Evolutionary conservation across 2,797 vertebrate genomes (phyloP).

Genomic region (Eulemur albifrons): DNA sequence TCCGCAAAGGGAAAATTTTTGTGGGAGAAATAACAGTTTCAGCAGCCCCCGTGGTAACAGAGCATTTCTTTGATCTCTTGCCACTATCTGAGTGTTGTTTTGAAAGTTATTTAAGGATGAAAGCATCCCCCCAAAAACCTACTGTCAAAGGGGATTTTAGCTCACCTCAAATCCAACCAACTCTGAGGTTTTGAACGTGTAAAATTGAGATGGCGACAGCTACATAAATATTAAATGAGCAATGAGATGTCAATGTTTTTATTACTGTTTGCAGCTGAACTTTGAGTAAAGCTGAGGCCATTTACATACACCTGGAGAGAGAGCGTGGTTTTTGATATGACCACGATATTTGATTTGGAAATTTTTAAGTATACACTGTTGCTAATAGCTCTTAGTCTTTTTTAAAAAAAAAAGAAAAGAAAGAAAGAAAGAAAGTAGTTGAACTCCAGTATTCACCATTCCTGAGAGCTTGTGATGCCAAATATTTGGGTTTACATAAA

Average conservation of each 20-base stretch:
- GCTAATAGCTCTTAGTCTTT: conserved; percentile 44
- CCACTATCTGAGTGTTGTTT: conserved; percentile 74
- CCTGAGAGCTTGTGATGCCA: conserved; percentile 28
- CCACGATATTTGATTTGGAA: conserved; percentile 66
- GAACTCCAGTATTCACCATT: background rate
- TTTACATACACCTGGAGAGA: conserved; percentile 45
- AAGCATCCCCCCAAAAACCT: conserved; percentile 57
- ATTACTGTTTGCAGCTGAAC: conserved; percentile 49
- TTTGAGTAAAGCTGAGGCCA: conserved; percentile 29
- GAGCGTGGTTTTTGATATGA: conserved; percentile 50
- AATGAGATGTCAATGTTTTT: conserved; percentile 58
- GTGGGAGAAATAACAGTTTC: conserved; percentile 59
- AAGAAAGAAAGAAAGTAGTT: background rate
- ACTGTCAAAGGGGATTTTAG: conserved; percentile 70
- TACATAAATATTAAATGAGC: conserved; percentile 66
- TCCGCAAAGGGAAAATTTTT: conserved; percentile 43
- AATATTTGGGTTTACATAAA: conserved; percentile 49
- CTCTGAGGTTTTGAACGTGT: conserved; percentile 50
- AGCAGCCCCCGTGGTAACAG: conserved; percentile 64
- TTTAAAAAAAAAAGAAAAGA: background rate
- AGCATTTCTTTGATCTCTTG: conserved; percentile 78
- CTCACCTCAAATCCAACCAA: conserved; percentile 64
- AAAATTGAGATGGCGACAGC: conserved; percentile 58
- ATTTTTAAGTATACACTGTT: conserved; percentile 55
- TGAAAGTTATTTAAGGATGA: conserved; percentile 74